A percentile compares a stretch with the other conserved stretches of the same genome.
These are phyloP conservation scores for Pocillopora damicornis DNA, from an alignment of 64 coral and sea anemone genomes.

Conservation along the genomic window DNA sequence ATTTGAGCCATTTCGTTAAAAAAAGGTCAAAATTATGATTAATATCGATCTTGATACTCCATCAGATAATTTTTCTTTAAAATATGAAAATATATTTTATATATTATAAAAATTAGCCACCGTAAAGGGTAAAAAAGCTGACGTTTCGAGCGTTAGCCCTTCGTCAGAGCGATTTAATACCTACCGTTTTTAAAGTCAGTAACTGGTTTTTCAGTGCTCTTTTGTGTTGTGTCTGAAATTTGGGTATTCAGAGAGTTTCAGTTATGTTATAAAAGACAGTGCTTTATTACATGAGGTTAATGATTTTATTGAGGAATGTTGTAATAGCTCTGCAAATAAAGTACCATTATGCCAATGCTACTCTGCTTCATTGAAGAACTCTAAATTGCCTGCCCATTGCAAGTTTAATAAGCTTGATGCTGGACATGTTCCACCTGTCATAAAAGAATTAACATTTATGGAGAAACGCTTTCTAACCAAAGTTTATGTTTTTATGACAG, in stretches of 20 bases:
- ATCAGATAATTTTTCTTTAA: too few species aligned
- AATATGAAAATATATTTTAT: too few species aligned
- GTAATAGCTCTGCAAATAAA: not conserved
- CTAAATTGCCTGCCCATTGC: slow-evolving; percentile 11
- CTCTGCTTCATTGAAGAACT: not conserved
- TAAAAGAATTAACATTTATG: slow-evolving; percentile 36
- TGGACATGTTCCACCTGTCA: slow-evolving; percentile 6
- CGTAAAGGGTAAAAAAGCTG: too few species aligned
- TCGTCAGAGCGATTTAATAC: too few species aligned
- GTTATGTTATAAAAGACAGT: not conserved
- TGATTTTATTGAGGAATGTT: not conserved
- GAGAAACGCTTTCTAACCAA: slow-evolving; percentile 45
- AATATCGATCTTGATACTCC: too few species aligned
- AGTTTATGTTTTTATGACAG: slow-evolving; percentile 47
- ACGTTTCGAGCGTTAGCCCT: too few species aligned
- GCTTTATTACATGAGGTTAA: not conserved
- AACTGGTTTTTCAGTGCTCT: not conserved
- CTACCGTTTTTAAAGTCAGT: not conserved
- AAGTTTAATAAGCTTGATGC: slow-evolving; percentile 39
- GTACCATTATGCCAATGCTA: not conserved
- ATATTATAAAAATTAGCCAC: too few species aligned
- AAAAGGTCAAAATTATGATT: too few species aligned
- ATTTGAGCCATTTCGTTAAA: too few species aligned
- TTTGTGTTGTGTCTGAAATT: not conserved
- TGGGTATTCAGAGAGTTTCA: not conserved